Conservation (phyloP, 2,797 vertebrate genomes). For the Furcifer pardalis region DNA sequence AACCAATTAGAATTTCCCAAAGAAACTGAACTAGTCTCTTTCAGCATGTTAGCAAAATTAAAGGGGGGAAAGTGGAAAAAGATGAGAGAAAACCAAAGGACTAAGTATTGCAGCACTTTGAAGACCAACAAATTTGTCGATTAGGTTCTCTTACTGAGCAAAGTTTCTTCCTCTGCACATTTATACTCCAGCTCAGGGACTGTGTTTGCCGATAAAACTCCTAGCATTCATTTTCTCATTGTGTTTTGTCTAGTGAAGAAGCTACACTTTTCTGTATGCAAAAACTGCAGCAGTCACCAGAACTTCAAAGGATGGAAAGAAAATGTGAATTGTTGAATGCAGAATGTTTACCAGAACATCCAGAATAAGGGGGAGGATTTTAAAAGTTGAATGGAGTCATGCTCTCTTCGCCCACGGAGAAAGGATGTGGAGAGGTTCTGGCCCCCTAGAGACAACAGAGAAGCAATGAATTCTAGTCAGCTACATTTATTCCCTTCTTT, state of each 20-base stretch:
- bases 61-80: no score
- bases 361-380: constrained; percentile 4
- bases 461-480: constrained; percentile 1
- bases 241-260: constrained; percentile 26
- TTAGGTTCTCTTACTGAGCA: neutral
- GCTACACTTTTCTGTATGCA: constrained; percentile 11
- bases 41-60: no score
- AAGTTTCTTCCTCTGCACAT: neutral
- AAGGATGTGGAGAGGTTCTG: accelerated
- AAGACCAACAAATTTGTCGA: no score
- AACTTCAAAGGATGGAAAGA: constrained; percentile 1
- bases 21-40: no score
- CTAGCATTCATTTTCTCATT: neutral
- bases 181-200: neutral
- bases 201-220: constrained; percentile 2
- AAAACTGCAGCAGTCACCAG: neutral
- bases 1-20: neutral
- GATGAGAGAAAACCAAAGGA: no score
- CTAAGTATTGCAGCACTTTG: no score
- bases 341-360: neutral
- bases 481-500: neutral
- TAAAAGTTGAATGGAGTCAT: constrained; percentile 11
- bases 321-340: constrained; percentile 23
- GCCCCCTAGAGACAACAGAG: neutral
- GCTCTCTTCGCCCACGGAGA: neutral